Evolutionary conservation across 2,888 invertebrate species (phyloP).

Genomic region (Stegana nigrithorax): DNA sequence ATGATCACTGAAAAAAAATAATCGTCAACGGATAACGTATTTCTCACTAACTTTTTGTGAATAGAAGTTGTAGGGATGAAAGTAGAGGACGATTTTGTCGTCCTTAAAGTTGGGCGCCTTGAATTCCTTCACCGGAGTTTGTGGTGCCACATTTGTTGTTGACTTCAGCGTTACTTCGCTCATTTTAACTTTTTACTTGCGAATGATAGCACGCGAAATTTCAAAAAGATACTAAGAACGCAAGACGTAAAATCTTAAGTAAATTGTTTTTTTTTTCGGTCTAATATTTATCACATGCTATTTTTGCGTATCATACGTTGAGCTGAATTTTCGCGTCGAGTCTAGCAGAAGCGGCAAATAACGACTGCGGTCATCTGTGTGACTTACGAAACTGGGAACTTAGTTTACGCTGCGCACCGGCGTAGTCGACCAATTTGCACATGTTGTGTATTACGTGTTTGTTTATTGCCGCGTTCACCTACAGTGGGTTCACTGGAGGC

Average conservation of each 20-base stretch:
- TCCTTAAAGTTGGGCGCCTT: slow-evolving; percentile 57
- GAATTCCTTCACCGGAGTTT: slow-evolving; percentile 44
- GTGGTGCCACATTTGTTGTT: slow-evolving; percentile 24
- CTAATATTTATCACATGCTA: slow-evolving; percentile 51
- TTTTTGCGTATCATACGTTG: no score
- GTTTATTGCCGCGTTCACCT: no score
- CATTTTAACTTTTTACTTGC: slow-evolving; percentile 34
- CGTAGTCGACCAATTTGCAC: no score
- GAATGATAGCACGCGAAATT: neutral
- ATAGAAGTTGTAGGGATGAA: slow-evolving; percentile 80
- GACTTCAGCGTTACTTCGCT: slow-evolving; percentile 21
- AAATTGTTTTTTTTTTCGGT: slow-evolving; percentile 23
- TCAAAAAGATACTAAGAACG: neutral
- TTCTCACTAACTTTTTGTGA: slow-evolving; percentile 80
- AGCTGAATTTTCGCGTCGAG: no score
- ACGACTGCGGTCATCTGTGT: no score
- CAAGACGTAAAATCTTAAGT: neutral
- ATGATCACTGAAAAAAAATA: slow-evolving; percentile 30
- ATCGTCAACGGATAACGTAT: slow-evolving; percentile 10
- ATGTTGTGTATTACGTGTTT: neutral
- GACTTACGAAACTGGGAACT: no score
- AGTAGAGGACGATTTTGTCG: slow-evolving; percentile 73
- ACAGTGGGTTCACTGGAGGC: no score
- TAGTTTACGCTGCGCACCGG: no score
- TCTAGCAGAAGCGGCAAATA: no score